Evolutionary conservation across 2,797 vertebrate species (phyloP).

Genomic region (Dryobates pubescens): DNA sequence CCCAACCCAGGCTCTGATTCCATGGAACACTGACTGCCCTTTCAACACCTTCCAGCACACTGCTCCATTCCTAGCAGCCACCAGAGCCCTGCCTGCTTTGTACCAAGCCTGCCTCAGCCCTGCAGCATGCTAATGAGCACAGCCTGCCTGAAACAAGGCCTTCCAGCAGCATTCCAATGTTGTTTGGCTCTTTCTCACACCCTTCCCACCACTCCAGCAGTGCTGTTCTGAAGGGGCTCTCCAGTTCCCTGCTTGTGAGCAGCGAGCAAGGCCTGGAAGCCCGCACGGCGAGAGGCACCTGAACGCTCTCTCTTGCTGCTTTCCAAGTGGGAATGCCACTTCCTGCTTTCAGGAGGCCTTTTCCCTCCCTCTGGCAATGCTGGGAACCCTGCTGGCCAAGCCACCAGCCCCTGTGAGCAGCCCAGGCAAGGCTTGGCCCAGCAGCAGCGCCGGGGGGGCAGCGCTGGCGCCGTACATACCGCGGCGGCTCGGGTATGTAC

Average conservation of each 20-base stretch:
- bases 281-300: background rate
- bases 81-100: background rate
- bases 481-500: constrained; percentile 33
- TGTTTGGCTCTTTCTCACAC: background rate
- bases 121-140: background rate
- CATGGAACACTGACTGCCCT: background rate
- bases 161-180: background rate
- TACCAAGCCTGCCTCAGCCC: background rate
- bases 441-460: background rate
- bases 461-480: constrained; percentile 28
- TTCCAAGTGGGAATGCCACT: background rate
- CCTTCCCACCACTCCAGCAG: background rate
- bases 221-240: background rate
- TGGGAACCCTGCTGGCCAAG: background rate
- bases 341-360: background rate
- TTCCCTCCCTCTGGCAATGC: background rate
- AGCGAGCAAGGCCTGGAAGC: background rate
- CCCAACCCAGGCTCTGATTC: too few relatives aligned
- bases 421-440: background rate
- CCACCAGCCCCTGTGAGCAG: background rate
- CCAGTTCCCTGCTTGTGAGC: background rate
- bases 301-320: background rate
- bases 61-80: background rate
- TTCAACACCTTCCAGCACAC: background rate
- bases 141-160: background rate